Base-by-base conservation (phyloP, 2,888 invertebrate species). In the Rhagium mordax region DNA sequence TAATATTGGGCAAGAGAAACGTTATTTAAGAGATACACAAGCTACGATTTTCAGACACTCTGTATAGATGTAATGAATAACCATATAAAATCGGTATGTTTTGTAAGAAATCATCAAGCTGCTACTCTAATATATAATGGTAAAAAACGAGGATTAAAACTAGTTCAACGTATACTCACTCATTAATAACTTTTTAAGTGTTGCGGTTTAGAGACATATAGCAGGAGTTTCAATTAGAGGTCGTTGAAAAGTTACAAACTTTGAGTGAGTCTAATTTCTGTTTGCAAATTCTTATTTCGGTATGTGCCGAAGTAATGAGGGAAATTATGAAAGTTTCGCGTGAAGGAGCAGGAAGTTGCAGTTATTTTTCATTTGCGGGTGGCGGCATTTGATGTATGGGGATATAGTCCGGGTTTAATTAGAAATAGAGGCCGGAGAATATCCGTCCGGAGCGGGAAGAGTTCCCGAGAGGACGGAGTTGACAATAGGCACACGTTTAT, bases 291-390 rank as follows among this genome's bases (percentile, higher is more conserved):
- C 81, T 84, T 82, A 82, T 82, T 83, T 81, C 77, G 78, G 75
- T 74, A 77, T 74, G 72, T 71, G 76, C 61, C 77, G 79, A 76
- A 75, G 82, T 83, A 82, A 83, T 83, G 83, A 81, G 85, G 85
- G 84, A 86, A 86, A 85, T 86, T 85, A 84, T 85, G 83, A 84
- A 86, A 85, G 84, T 85, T 85, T 83, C 75, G 76, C 81, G 74
- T 73, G 74, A 72, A 67, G 68, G 73, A 76, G 79, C 80, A 82
- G 82, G 81, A 81, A 83, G 81, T 82, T 80, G 79, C 81, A 81
- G 82, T 82, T 83, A 84, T 84, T 84, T 84, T 83, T 83, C 84
- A 75, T 79, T 83, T 80, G 76, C 74, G 76, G 77, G 77, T 74
- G 71, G 70, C 75, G 75, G 74, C 74, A 55, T 79, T 79, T 79